Evolutionary conservation across 1,140 invertebrate genomes (phyloP).

Genomic region (Bombus haemorrhoidalis): DNA sequence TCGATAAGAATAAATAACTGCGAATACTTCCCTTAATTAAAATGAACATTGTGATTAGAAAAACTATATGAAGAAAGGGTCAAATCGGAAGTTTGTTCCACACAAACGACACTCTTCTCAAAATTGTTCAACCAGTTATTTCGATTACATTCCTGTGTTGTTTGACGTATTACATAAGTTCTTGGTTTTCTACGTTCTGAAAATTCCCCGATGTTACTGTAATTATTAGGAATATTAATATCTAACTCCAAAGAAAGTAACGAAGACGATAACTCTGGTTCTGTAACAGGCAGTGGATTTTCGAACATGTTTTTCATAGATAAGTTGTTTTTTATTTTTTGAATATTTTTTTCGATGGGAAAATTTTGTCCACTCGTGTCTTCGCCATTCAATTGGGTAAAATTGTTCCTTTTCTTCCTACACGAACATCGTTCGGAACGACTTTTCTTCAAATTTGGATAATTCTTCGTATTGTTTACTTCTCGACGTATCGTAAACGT

Average conservation of each 20-base stretch:
- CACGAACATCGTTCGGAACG: background rate
- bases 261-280: background rate
- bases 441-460: background rate
- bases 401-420: background rate
- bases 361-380: background rate
- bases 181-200: constrained; percentile 26
- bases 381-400: background rate
- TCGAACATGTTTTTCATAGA: background rate
- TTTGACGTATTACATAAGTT: constrained; percentile 41
- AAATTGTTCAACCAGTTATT: background rate
- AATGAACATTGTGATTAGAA: background rate
- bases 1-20: background rate
- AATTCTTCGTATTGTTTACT: background rate
- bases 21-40: background rate
- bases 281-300: background rate
- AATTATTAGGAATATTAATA: constrained; percentile 6
- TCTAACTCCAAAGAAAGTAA: constrained; percentile 35
- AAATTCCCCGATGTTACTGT: constrained; percentile 4
- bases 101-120: background rate
- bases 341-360: background rate
- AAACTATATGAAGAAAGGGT: constrained; percentile 9
- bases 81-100: background rate
- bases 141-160: background rate
- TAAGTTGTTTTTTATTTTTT: background rate
- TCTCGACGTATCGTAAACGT: background rate